Base-by-base conservation (phyloP, 2,797 vertebrate genomes). In the Phrynocephalus guinanensis region DNA sequence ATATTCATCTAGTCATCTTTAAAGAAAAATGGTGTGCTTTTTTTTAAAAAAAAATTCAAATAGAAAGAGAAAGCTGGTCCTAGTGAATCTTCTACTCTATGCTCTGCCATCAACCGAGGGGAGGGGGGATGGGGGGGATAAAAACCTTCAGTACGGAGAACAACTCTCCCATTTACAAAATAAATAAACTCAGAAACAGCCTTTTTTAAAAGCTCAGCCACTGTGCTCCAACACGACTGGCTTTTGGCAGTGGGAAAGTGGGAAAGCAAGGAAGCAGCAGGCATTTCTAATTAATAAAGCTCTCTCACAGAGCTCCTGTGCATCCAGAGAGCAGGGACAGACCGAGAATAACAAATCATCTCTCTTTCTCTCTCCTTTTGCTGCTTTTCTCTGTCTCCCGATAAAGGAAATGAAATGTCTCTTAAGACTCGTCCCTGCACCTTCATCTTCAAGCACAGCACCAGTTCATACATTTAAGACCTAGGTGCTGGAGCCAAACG, bases 81-180 rank as follows among this genome's bases (percentile, higher is more conserved):
- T 72, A 16, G 33, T 79, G 15, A 68, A 82, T 86, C 26, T 75
- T 82, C 9, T 6, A n/a, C 48, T 77, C 5, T 79, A 33, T 79
- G 30, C 7, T 56, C 26, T 38, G 16, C 60, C 50, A 79, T 20
- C 30, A 30, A 16, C 20, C 18, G 30, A n/a, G 20, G 70, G 38
- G 22, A 11, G 30, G 3, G n/a, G 8, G 8, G 3, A n/a, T n/a
- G 24, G 20, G 26, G 63, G 4, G 44, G 5, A 6, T 30, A 85
- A 67, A 80, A 81, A 56, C 18, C 82, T 67, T 70, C 79, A 68
- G 70, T n/a, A 79, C 70, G 68, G 48, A 67, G 68, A 90, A 90
- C 88, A 90, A 90, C 68, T 80, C 76, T 90, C 63, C 50, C 81
- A 84, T 90, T 90, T 90, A 84, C 77, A 28, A 89, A 84, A 76